Conservation (phyloP, 2,797 vertebrate species). For the Remorina albescens region DNA sequence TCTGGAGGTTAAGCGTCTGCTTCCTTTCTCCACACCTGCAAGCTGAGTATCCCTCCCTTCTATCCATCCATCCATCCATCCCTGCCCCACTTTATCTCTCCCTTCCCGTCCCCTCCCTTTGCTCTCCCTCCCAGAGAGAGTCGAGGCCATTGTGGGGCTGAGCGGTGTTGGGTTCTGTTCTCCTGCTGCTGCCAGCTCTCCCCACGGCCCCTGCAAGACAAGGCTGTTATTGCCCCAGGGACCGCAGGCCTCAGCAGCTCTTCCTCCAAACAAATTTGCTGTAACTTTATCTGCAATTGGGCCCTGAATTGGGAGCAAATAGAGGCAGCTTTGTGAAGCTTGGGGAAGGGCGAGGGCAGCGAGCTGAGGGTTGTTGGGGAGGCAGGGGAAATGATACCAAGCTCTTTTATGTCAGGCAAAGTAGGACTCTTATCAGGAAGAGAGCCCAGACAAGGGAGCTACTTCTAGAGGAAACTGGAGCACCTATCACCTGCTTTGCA, state of each 20-base stretch:
- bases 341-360: conserved; percentile 85
- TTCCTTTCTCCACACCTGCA: conserved; percentile 91
- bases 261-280: conserved; percentile 99
- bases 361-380: conserved; percentile 82
- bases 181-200: conserved; percentile 81
- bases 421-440: conserved; percentile 89
- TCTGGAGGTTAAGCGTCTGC: conserved; percentile 84
- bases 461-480: conserved; percentile 88
- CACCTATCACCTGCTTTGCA: conserved; percentile 90
- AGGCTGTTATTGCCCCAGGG: conserved; percentile 92
- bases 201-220: conserved; percentile 86
- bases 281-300: conserved; percentile 99
- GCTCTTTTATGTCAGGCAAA: conserved; percentile 91
- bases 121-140: conserved; percentile 83
- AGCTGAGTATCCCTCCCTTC: conserved; percentile 80
- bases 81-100: conserved; percentile 80
- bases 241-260: conserved; percentile 94
- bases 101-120: conserved; percentile 33
- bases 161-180: conserved; percentile 89
- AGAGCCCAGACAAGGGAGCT: conserved; percentile 88
- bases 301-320: conserved; percentile 93
- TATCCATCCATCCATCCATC: conserved; percentile 64
- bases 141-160: conserved; percentile 88
- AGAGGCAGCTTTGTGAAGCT: conserved; percentile 92
- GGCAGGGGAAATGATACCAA: conserved; percentile 88